phyloP scores from a whole-genome alignment of 2,888 invertebrate genomes.

The Lacanobia oleracea region DNA sequence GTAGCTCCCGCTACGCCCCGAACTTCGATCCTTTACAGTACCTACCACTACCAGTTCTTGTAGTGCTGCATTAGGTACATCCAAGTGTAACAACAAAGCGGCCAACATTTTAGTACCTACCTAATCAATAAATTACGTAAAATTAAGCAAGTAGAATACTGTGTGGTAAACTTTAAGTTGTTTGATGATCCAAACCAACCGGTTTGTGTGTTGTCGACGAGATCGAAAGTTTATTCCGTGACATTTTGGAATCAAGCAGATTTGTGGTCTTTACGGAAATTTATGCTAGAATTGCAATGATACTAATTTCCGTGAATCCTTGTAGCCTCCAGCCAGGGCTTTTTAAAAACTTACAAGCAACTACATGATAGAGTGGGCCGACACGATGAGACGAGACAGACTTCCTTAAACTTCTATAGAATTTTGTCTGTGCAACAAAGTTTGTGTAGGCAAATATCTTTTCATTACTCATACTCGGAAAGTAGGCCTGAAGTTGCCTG shows the following conservation, averaged over 20 bases:
- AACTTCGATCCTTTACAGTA: too few relatives aligned
- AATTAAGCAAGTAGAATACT: slow-evolving; percentile 36
- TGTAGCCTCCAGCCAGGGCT: too few relatives aligned
- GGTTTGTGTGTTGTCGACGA: slow-evolving; percentile 69
- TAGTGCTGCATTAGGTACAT: not conserved
- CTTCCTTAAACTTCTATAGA: too few relatives aligned
- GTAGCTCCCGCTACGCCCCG: too few relatives aligned
- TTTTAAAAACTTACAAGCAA: too few relatives aligned
- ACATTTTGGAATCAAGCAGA: slow-evolving; percentile 45
- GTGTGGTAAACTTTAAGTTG: slow-evolving; percentile 47
- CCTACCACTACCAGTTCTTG: not conserved
- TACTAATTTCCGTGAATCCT: not conserved
- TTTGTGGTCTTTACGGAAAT: slow-evolving; percentile 35
- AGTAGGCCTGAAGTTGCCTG: too few relatives aligned
- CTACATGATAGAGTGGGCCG: too few relatives aligned
- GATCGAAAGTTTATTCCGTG: slow-evolving; percentile 76
- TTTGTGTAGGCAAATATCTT: too few relatives aligned
- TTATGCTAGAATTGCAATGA: slow-evolving; percentile 33
- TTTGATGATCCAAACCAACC: slow-evolving; percentile 70
- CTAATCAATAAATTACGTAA: slow-evolving; percentile 53
- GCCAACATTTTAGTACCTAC: slow-evolving; percentile 15
- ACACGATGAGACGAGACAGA: too few relatives aligned
- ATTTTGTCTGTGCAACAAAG: too few relatives aligned
- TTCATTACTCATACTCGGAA: too few relatives aligned
- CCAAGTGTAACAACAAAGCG: slow-evolving; percentile 7